Conservation (phyloP, 2,888 invertebrate genomes). For the Monopis laevigella region DNA sequence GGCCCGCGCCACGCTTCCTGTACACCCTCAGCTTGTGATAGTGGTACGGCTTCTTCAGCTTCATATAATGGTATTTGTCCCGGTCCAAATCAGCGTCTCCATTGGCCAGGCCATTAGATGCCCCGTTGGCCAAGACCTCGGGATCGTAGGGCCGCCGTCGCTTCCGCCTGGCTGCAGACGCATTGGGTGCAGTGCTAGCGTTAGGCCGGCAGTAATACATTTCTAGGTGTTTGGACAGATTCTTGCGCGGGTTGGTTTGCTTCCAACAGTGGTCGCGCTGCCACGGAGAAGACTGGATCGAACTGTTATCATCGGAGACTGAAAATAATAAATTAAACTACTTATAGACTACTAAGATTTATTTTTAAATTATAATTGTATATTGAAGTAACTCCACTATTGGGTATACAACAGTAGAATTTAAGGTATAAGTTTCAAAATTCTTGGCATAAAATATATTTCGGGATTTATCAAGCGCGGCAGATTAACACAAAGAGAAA, state of each 20-base stretch:
- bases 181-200: slow-evolving; percentile 45
- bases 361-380: too few species aligned
- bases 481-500: too few species aligned
- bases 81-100: slow-evolving; percentile 43
- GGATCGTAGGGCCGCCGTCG: slow-evolving; percentile 74
- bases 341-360: too few species aligned
- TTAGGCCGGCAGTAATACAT: slow-evolving; percentile 74
- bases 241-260: slow-evolving; percentile 78
- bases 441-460: too few species aligned
- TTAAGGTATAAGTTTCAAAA: too few species aligned
- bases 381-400: too few species aligned
- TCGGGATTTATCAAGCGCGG: too few species aligned
- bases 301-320: slow-evolving; percentile 92
- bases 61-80: slow-evolving; percentile 57
- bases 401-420: too few species aligned
- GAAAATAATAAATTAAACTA: too few species aligned
- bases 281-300: slow-evolving; percentile 91
- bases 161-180: slow-evolving; percentile 55
- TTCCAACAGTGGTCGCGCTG: slow-evolving; percentile 92
- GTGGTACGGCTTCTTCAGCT: slow-evolving; percentile 62
- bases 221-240: slow-evolving; percentile 77
- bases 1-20: slow-evolving; percentile 38
- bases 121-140: slow-evolving; percentile 29
- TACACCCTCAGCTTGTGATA: slow-evolving; percentile 59
- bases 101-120: slow-evolving; percentile 30